Conservation (phyloP, 2,797 vertebrate species). For the Silurus lanzhouensis region DNA sequence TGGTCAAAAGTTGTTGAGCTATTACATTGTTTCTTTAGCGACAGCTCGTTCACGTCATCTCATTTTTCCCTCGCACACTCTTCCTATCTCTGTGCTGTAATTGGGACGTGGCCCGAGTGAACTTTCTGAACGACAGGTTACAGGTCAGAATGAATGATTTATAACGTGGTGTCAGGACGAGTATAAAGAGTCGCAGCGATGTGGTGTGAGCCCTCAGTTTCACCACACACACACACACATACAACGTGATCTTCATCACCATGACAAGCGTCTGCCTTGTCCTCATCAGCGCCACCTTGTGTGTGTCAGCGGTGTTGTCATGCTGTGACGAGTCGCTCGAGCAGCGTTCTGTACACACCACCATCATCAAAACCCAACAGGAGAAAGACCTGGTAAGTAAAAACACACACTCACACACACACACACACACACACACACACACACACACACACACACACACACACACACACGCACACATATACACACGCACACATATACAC, state of each 20-base stretch:
- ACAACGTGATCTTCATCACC: not conserved
- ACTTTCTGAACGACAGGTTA: not conserved
- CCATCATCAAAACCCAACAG: constrained; percentile 31
- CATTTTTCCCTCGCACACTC: not conserved
- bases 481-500: too few species aligned
- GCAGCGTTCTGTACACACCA: constrained; percentile 8
- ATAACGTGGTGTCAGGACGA: not conserved
- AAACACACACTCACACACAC: not conserved
- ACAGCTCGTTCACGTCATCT: not conserved
- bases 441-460: not conserved
- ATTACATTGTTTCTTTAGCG: not conserved
- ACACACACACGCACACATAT: too few species aligned
- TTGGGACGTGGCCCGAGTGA: not conserved
- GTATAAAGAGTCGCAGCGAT: constrained; percentile 23
- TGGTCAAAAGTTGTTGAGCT: not conserved
- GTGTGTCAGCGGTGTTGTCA: constrained; percentile 12
- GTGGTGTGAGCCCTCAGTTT: not conserved
- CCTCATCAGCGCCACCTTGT: constrained; percentile 30
- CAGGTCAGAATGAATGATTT: constrained; percentile 12
- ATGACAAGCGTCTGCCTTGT: constrained; percentile 19
- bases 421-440: not conserved
- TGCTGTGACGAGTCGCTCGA: constrained; percentile 25
- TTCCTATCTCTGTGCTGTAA: not conserved
- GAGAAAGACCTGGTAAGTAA: constrained; percentile 47
- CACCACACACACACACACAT: not conserved